A percentile compares a stretch with the other conserved stretches of the same genome.
Evolutionary conservation across 2,113 vertebrate genomes (phyloP).

Genomic region (Fulica atra): DNA sequence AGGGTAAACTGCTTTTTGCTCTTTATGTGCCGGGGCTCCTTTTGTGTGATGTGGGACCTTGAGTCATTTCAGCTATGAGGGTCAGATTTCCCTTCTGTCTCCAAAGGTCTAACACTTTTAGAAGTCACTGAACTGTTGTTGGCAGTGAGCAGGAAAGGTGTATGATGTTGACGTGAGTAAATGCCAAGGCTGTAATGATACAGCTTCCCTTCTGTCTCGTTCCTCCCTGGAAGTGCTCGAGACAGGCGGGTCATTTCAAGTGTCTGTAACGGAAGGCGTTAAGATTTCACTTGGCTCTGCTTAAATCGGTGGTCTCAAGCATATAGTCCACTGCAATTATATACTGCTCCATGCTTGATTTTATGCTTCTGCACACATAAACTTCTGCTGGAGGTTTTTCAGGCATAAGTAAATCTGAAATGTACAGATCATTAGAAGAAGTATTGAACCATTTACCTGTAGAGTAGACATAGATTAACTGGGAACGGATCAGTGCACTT

Average conservation of each 20-base stretch:
- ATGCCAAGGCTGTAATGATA: conserved; percentile 18
- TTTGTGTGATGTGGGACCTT: not conserved
- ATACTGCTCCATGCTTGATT: conserved; percentile 43
- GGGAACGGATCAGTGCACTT: not conserved
- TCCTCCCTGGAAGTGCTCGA: not conserved
- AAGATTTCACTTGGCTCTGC: not conserved
- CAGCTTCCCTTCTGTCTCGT: conserved; percentile 6
- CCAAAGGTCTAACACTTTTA: not conserved
- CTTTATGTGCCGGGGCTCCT: not conserved
- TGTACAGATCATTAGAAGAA: conserved; percentile 60
- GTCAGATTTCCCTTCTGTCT: not conserved
- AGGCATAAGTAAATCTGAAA: conserved; percentile 60
- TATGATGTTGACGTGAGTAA: not conserved
- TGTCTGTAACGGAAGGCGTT: conserved; percentile 3
- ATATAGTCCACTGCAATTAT: conserved; percentile 23
- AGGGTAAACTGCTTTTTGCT: not conserved
- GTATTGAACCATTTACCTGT: conserved; percentile 62
- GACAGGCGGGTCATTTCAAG: not conserved
- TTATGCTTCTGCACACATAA: conserved; percentile 37
- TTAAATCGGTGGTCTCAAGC: not conserved
- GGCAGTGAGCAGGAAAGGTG: not conserved
- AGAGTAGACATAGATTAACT: conserved; percentile 58
- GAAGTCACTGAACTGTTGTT: conserved; percentile 14
- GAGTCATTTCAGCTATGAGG: not conserved
- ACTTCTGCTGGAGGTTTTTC: conserved; percentile 54